Conservation (phyloP, 2,888 invertebrate species). For the Caenorhabditis angaria region DNA sequence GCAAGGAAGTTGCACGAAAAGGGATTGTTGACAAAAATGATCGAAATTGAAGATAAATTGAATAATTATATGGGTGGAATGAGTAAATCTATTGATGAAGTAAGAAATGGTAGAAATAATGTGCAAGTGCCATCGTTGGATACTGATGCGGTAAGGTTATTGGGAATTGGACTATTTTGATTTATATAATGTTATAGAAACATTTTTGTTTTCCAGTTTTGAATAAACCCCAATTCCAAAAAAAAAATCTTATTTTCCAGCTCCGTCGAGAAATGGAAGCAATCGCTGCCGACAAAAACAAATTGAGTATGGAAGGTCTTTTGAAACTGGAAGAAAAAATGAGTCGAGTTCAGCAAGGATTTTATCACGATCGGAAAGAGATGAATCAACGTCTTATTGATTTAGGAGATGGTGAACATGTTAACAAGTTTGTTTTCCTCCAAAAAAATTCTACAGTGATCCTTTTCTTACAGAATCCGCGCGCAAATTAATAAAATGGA, state of each 20-base stretch:
- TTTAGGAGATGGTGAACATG: slow-evolving; percentile 44
- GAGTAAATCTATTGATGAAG: slow-evolving; percentile 68
- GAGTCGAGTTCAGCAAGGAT: slow-evolving; percentile 64
- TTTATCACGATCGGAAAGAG: slow-evolving; percentile 51
- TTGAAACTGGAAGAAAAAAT: slow-evolving; percentile 71
- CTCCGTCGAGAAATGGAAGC: slow-evolving; percentile 71
- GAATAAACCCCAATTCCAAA: neutral
- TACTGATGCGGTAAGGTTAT: slow-evolving; percentile 61
- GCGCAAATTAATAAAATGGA: slow-evolving; percentile 65
- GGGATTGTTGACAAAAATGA: slow-evolving; percentile 65
- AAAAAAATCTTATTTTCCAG: slow-evolving; percentile 46
- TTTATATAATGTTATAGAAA: neutral
- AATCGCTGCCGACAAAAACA: slow-evolving; percentile 71
- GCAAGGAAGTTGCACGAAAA: slow-evolving; percentile 69
- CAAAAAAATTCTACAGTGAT: neutral
- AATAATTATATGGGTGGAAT: slow-evolving; percentile 60
- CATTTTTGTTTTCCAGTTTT: too few relatives aligned
- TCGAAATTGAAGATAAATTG: slow-evolving; percentile 64
- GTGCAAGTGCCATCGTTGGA: slow-evolving; percentile 65
- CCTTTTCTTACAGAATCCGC: slow-evolving; percentile 32
- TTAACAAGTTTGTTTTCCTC: slow-evolving; percentile 27
- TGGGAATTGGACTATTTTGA: neutral
- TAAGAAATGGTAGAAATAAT: slow-evolving; percentile 61
- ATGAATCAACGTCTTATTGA: slow-evolving; percentile 36
- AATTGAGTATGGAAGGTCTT: slow-evolving; percentile 71